Evolutionary conservation across 2,888 invertebrate species (phyloP).

Genomic region (Clanis bilineata): DNA sequence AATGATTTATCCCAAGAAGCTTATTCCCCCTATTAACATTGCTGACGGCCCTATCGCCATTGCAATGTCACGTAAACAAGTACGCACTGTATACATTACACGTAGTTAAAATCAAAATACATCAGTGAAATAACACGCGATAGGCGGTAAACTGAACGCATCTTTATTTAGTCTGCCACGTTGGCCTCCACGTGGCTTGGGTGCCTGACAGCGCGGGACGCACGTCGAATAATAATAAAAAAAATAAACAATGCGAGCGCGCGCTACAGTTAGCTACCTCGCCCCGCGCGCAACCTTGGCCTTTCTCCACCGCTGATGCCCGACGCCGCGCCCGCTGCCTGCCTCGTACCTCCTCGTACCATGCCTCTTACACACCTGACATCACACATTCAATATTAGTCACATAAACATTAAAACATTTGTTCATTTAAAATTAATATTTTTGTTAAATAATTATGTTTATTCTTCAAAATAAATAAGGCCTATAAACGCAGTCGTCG

Average conservation of each 20-base stretch:
- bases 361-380: neutral
- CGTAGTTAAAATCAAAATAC: conserved; percentile 1
- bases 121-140: conserved; percentile 11
- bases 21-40: no score
- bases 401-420: neutral
- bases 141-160: conserved; percentile 18
- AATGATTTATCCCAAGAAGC: no score
- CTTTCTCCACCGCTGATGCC: conserved; percentile 33
- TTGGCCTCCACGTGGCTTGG: conserved; percentile 39
- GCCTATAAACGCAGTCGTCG: neutral
- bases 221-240: conserved; percentile 45
- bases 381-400: neutral
- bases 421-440: neutral
- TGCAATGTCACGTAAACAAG: conserved; percentile 3
- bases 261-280: conserved; percentile 35
- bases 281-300: conserved; percentile 54
- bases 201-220: conserved; percentile 31
- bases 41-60: no score
- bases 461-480: neutral
- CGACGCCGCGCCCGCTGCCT: no score
- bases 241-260: conserved; percentile 31
- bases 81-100: neutral
- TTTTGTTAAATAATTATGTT: neutral
- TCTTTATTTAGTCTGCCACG: conserved; percentile 33
- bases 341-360: neutral